These are phyloP conservation scores for Conomelus anceps DNA, from an alignment of 2,888 invertebrate species.

Conservation along the genomic window DNA sequence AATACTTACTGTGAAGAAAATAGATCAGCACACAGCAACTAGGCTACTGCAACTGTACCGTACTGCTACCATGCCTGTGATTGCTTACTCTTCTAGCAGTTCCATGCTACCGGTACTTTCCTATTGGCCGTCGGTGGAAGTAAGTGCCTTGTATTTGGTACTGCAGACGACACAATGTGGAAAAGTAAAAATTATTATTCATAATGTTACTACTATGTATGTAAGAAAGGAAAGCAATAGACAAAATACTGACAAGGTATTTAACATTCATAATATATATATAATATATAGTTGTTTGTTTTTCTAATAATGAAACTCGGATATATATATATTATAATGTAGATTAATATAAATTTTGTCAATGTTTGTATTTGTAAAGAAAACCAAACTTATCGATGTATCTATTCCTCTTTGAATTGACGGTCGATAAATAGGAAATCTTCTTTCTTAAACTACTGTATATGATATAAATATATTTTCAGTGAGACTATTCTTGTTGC, in stretches of 20 bases:
- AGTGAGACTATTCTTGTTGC: slow-evolving; percentile 26
- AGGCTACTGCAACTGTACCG: no score
- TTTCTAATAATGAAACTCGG: slow-evolving; percentile 25
- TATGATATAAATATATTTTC: slow-evolving; percentile 17
- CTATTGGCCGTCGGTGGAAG: slow-evolving; percentile 19
- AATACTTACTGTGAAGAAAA: no score
- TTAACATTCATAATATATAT: not conserved
- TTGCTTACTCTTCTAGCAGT: not conserved
- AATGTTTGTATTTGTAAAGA: slow-evolving; percentile 26
- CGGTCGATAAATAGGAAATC: not conserved
- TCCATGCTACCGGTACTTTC: not conserved
- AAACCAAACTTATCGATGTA: slow-evolving; percentile 7
- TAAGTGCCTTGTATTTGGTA: slow-evolving; percentile 23
- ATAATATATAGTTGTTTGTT: not conserved
- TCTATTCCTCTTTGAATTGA: not conserved
- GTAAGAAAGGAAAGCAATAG: slow-evolving; percentile 28
- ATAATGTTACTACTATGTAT: slow-evolving; percentile 8
- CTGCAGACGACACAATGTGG: slow-evolving; percentile 20
- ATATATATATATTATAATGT: slow-evolving; percentile 9
- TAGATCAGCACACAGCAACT: no score
- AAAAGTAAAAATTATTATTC: slow-evolving; percentile 19
- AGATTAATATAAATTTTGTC: slow-evolving; percentile 15
- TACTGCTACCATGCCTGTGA: no score
- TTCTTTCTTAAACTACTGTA: not conserved
- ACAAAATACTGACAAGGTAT: slow-evolving; percentile 16